Evolutionary conservation across 2,797 vertebrate genomes (phyloP).

Genomic region (Fringilla coelebs): DNA sequence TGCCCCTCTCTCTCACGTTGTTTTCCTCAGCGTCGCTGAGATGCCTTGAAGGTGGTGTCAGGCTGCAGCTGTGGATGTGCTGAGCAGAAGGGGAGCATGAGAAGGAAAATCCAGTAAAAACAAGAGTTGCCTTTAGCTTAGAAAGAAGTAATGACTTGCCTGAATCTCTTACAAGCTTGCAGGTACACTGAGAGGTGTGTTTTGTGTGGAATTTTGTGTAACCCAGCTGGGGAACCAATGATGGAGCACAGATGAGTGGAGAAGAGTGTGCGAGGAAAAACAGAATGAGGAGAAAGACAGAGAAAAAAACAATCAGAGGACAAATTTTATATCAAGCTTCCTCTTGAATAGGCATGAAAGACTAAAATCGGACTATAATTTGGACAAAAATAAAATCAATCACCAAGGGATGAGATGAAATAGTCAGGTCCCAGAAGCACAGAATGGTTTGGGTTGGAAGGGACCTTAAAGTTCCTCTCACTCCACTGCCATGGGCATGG

Average conservation of each 20-base stretch:
- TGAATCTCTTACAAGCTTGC: not conserved
- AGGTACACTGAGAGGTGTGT: not conserved
- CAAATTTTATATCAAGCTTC: not conserved
- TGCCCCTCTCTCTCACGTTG: not conserved
- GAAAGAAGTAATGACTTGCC: not conserved
- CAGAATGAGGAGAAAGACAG: not conserved
- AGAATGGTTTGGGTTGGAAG: not conserved
- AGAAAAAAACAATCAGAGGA: not conserved
- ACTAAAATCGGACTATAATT: not conserved
- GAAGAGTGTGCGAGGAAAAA: rapidly evolving
- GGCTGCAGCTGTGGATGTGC: not conserved
- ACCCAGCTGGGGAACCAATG: not conserved
- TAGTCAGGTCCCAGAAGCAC: not conserved
- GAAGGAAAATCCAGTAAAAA: not conserved
- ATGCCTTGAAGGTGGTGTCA: not conserved
- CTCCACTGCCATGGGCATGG: not conserved
- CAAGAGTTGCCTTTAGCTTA: not conserved
- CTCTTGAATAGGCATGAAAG: not conserved
- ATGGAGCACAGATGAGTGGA: no score
- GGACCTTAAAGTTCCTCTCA: not conserved
- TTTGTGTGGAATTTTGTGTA: not conserved
- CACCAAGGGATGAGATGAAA: not conserved
- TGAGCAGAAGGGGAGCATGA: not conserved
- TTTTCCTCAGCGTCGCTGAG: not conserved
- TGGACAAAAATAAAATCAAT: not conserved